A percentile compares a stretch with the other conserved stretches of the same genome.
Evolutionary conservation across 35 echinoderm and acorn worm genomes (phyloP).

Genomic region (Hemicentrotus pulcherrimus): DNA sequence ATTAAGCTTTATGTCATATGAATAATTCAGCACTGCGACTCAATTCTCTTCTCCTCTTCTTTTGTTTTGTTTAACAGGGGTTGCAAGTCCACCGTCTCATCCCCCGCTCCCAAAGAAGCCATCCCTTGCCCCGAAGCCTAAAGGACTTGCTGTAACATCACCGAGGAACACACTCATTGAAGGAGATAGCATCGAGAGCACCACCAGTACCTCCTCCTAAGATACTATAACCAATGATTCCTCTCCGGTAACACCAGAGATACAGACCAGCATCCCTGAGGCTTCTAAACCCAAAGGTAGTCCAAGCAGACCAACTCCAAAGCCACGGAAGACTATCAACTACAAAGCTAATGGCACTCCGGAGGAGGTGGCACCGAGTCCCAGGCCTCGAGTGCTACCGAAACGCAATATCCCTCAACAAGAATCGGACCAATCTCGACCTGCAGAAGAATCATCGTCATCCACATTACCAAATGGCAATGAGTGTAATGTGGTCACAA

Average conservation of each 20-base stretch:
- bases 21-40: neutral
- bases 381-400: slow-evolving; percentile 5
- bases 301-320: slow-evolving; percentile 16
- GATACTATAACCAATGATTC: neutral
- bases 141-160: neutral
- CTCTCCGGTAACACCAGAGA: neutral
- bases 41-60: neutral
- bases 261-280: neutral
- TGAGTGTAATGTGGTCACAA: neutral
- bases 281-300: neutral
- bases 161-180: neutral
- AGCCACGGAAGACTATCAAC: slow-evolving; percentile 40
- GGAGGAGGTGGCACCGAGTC: neutral
- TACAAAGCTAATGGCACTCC: neutral
- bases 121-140: slow-evolving; percentile 41
- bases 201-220: neutral
- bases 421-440: neutral
- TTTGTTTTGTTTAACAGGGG: neutral
- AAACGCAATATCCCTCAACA: neutral
- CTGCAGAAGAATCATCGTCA: neutral
- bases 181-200: neutral
- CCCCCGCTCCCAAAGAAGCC: slow-evolving; percentile 29
- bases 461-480: neutral
- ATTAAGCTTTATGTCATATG: too few species aligned
- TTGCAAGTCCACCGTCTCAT: slow-evolving; percentile 44